Percentiles rank a stretch among this genome's conserved stretches.
Evolutionary conservation across 92 coral and sea anemone genomes (phyloP).

Genomic region (Palythoa caribaeorum): DNA sequence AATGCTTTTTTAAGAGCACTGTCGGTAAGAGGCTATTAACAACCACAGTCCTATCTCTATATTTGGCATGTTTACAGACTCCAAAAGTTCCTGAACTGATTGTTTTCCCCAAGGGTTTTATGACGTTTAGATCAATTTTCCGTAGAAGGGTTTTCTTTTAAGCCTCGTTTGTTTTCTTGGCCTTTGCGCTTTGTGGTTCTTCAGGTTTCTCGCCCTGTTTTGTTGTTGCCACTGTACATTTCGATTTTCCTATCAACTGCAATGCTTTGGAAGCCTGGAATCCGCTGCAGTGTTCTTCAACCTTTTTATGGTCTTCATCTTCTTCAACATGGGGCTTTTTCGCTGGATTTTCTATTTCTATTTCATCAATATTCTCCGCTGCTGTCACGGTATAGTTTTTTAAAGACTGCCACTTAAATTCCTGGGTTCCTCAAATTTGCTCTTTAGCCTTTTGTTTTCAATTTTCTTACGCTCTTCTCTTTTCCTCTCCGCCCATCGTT

Average conservation of each 20-base stretch:
- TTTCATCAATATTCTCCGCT: slow-evolving; percentile 8
- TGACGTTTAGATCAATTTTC: neutral
- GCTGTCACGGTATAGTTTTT: neutral
- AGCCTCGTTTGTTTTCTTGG: neutral
- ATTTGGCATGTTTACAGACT: slow-evolving; percentile 12
- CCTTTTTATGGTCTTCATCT: slow-evolving; percentile 1
- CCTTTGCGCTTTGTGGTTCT: slow-evolving; percentile 5
- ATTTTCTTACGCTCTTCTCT: slow-evolving; percentile 21
- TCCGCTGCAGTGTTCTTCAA: neutral
- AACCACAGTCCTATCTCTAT: neutral
- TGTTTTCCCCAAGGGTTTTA: slow-evolving; percentile 6
- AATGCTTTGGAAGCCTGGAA: neutral
- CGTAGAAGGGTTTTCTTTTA: slow-evolving; percentile 9
- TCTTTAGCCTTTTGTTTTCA: neutral
- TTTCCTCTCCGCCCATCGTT: slow-evolving; percentile 24
- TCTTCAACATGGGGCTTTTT: slow-evolving; percentile 8
- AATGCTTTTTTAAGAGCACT: no score
- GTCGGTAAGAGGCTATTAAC: no score
- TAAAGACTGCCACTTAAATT: neutral
- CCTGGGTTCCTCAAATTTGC: neutral
- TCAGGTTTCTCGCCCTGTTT: slow-evolving; percentile 4
- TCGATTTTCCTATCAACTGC: slow-evolving; percentile 5
- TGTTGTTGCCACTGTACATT: neutral
- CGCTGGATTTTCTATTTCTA: slow-evolving; percentile 7
- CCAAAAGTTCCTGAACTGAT: no score